Conservation (phyloP, 2,888 invertebrate species). For the Synanthedon tipuliformis region DNA sequence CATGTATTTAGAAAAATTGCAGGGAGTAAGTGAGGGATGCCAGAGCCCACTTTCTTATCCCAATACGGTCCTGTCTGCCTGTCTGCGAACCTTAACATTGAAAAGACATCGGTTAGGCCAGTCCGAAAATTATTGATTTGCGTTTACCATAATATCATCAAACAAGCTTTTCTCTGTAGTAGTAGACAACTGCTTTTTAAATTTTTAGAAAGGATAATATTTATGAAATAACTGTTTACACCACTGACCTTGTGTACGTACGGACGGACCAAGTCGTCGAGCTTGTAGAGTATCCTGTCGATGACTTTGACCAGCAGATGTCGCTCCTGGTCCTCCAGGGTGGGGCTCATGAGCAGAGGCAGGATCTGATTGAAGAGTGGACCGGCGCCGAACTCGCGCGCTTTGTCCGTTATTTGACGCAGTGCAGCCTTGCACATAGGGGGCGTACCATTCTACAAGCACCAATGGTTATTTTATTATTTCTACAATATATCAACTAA, state of each 20-base stretch:
- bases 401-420: constrained; percentile 98
- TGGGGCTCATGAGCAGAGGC: constrained; percentile 99
- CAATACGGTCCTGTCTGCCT: no score
- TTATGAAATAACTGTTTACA: neutral
- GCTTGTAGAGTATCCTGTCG: constrained; percentile 96
- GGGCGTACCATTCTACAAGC: constrained; percentile 89
- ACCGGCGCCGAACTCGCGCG: constrained; percentile 97
- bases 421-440: constrained; percentile 99
- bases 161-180: no score
- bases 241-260: constrained; percentile 92
- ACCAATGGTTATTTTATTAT: no score
- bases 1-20: no score
- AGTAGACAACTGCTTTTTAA: no score
- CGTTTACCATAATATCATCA: no score
- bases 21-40: no score
- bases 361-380: constrained; percentile 99
- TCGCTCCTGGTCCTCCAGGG: constrained; percentile 98
- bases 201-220: neutral
- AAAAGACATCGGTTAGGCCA: no score
- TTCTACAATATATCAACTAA: no score
- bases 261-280: constrained; percentile 98
- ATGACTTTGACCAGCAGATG: constrained; percentile 99
- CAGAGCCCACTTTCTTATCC: no score
- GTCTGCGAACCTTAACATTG: no score
- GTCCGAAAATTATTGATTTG: no score